phyloP scores from a whole-genome alignment of 2,888 invertebrate genomes.

The Branchellion lobata region DNA sequence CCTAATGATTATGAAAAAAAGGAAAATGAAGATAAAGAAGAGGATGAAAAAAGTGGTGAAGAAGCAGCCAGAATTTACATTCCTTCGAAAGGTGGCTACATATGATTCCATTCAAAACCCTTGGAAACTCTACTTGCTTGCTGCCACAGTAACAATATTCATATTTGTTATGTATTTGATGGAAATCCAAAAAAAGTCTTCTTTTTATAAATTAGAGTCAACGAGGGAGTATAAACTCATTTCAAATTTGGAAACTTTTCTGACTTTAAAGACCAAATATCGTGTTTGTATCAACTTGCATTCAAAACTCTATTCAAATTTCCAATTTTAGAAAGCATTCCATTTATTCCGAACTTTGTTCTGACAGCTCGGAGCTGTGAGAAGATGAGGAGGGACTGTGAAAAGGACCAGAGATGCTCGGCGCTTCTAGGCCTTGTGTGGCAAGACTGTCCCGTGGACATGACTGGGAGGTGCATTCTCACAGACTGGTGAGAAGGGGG shows the following conservation, averaged over 20 bases:
- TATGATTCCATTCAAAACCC: too few species aligned
- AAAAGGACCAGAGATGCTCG: not conserved
- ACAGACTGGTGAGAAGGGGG: not conserved
- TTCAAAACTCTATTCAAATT: too few species aligned
- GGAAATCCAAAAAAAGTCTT: not conserved
- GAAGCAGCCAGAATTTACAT: not conserved
- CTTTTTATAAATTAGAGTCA: not conserved
- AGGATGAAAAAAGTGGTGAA: not conserved
- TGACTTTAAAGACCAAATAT: too few species aligned
- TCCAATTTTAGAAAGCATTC: too few species aligned
- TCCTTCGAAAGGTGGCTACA: not conserved
- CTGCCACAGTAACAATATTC: not conserved
- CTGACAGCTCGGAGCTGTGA: too few species aligned
- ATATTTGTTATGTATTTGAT: not conserved
- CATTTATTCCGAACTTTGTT: too few species aligned
- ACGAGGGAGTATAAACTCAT: too few species aligned
- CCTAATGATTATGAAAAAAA: too few species aligned
- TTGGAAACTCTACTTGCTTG: not conserved
- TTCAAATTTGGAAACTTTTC: too few species aligned
- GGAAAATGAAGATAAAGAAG: not conserved
- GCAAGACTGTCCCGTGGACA: not conserved
- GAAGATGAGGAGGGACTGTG: not conserved
- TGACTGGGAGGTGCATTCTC: not conserved
- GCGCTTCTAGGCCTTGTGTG: not conserved
- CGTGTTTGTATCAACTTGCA: too few species aligned